Evolutionary conservation across 2,113 vertebrate species (phyloP).

Genomic region (Picathartes gymnocephalus): DNA sequence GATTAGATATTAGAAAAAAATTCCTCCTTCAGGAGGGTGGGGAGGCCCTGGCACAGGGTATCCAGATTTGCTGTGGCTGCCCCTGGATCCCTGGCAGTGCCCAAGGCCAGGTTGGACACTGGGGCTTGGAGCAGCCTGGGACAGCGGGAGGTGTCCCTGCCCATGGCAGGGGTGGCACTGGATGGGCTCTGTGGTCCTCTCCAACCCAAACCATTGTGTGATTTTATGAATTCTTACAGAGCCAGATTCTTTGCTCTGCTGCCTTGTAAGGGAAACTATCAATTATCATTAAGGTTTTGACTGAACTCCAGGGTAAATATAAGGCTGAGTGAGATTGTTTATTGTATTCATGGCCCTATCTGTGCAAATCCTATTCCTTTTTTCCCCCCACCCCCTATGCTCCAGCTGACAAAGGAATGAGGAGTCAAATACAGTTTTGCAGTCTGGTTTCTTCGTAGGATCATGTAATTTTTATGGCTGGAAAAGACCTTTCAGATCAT

Average conservation of each 20-base stretch:
- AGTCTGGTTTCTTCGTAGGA: neutral
- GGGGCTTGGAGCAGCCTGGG: neutral
- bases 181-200: fast-evolving
- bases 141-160: neutral
- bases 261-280: neutral
- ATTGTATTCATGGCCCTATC: neutral
- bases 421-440: neutral
- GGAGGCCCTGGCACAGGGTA: neutral
- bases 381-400: fast-evolving
- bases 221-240: neutral
- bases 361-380: neutral
- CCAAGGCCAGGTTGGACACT: neutral
- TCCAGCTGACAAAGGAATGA: neutral
- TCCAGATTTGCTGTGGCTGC: neutral
- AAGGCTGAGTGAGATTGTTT: neutral
- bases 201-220: neutral
- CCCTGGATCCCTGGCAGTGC: neutral
- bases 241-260: neutral
- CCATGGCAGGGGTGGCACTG: neutral
- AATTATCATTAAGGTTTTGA: neutral
- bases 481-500: neutral
- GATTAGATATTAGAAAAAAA: neutral
- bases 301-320: neutral
- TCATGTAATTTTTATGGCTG: neutral
- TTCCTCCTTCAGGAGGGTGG: neutral